Base-by-base conservation (phyloP, 1,140 invertebrate genomes). In the Drosophila serrata region DNA sequence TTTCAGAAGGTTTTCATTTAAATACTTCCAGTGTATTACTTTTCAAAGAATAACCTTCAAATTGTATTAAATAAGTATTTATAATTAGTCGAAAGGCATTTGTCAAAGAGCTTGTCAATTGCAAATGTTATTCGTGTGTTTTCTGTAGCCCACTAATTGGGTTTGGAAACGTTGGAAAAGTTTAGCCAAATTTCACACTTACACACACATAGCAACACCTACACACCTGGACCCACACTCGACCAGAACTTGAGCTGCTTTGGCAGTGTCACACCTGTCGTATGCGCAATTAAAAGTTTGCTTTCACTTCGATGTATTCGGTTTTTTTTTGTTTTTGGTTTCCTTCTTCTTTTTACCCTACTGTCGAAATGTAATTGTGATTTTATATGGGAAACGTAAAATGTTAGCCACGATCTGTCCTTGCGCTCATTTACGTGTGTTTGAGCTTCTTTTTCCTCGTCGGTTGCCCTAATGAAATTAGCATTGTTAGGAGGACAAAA, bases 241-340 rank as follows among this genome's bases (percentile, higher is more conserved):
- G 15, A 8, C 4, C 42, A 31, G 31, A 75, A 63, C 35, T 64
- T 81, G 58, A 72, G 65, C 27, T 59, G n/a, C 57, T 46, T 55
- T 75, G 56, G 46, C 70, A 43, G 60, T 78, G 73, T 75, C 46
- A 69, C 80, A 88, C 84, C 85, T 88, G 84, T 75, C 73, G 84
- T 88, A 88, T 81, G 73, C 70, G 84, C 80, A 90, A 90, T 90
- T 90, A 81, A 81, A 84, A 90, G 64, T 90, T 90, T 72, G 48
- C 48, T 60, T 68, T 78, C 56, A 55, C 57, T 60, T 76, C 62
- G 35, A 49, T 49, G 55, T 60, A 40, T 29, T 72, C n/a, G n/a
- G n/a, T n/a, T 37, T 37, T n/a, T 37, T 22, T 42, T 24, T 24
- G 24, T 37, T n/a, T 37, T 37, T 42, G 19, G n/a, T 22, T 57